Conservation (phyloP, 2,113 vertebrate genomes). For the Hylia prasina region DNA sequence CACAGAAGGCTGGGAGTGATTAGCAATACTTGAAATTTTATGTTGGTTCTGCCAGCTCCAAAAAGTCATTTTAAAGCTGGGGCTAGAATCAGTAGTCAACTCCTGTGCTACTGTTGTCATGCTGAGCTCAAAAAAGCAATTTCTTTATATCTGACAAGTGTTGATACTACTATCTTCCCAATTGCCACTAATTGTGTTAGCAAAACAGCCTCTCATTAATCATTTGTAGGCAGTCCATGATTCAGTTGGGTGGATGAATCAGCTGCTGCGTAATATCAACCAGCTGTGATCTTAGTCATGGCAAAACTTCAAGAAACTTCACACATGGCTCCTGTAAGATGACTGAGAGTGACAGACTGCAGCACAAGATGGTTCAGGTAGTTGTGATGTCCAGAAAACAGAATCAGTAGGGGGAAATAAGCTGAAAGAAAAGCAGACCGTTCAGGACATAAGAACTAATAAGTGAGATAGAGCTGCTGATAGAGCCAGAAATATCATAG, state of each 20-base stretch:
- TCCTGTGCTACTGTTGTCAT: not conserved
- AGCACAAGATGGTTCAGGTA: not conserved
- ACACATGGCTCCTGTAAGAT: not conserved
- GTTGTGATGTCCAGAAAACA: not conserved
- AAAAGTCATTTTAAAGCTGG: not conserved
- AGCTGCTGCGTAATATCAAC: not conserved
- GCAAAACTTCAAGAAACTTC: not conserved
- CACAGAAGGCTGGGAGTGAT: not conserved
- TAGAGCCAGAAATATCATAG: not conserved
- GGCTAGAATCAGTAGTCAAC: not conserved
- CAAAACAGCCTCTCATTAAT: constrained; percentile 16
- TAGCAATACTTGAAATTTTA: not conserved
- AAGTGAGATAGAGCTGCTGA: not conserved
- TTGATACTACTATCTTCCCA: not conserved
- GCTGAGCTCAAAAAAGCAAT: not conserved
- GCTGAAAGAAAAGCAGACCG: not conserved
- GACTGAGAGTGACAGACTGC: not conserved
- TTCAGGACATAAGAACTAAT: not conserved
- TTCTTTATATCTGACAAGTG: not conserved
- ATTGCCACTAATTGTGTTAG: constrained; percentile 13
- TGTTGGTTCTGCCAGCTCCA: not conserved
- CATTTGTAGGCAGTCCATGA: constrained; percentile 8
- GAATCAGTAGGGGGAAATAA: not conserved
- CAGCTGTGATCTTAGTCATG: constrained; percentile 25
- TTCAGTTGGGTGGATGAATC: constrained; percentile 19